Evolutionary conservation across 2,113 vertebrate species (phyloP).

Genomic region (Mus musculus): DNA sequence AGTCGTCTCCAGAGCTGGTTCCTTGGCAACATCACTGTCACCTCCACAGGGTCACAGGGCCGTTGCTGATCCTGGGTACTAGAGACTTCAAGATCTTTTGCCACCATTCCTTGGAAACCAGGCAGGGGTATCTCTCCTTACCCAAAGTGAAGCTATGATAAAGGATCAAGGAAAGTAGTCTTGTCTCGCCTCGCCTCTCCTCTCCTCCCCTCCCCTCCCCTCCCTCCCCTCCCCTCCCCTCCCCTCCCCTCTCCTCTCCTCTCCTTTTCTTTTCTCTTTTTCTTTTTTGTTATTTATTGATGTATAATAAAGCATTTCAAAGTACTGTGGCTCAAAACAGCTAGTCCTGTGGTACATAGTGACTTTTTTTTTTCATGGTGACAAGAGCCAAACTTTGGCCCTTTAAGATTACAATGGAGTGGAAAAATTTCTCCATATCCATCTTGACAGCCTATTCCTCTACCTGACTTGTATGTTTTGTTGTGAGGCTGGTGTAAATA

Average conservation of each 20-base stretch:
- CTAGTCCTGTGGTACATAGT: neutral
- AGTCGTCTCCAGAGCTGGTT: neutral
- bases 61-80: neutral
- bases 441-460: neutral
- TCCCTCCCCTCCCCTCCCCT: too few species aligned
- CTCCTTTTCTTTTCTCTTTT: neutral
- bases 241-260: too few species aligned
- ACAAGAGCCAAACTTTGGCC: neutral
- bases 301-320: neutral
- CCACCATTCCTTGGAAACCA: neutral
- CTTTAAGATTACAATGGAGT: neutral
- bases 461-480: neutral
- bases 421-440: neutral
- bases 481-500: neutral
- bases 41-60: neutral
- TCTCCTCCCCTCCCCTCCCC: too few species aligned
- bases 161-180: neutral
- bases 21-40: neutral
- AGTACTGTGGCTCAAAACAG: conserved; percentile 6
- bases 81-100: neutral
- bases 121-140: neutral
- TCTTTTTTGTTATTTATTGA: neutral
- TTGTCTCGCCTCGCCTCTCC: too few species aligned
- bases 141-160: neutral
- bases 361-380: neutral